Percentiles rank a stretch among this genome's conserved stretches.
Conservation (phyloP, 2,113 vertebrate species). For the Ciconia stormi region DNA sequence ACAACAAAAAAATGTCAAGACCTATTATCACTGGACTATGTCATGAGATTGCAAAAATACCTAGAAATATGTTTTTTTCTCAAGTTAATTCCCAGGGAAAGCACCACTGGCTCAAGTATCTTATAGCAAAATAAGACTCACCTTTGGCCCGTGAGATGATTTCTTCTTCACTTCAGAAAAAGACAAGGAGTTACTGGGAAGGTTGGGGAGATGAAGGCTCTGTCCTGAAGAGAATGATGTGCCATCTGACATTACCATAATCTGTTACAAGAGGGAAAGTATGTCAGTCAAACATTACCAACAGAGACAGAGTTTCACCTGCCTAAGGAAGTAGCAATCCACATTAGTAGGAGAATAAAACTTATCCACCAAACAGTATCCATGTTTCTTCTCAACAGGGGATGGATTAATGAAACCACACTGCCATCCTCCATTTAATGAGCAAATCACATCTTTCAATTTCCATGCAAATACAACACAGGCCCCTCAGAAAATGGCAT, state of each 20-base stretch:
- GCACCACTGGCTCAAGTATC: background rate
- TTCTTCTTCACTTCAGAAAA: slow-evolving; percentile 88
- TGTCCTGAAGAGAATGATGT: slow-evolving; percentile 84
- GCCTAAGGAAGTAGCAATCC: background rate
- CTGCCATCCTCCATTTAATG: background rate
- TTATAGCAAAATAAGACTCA: slow-evolving; percentile 38
- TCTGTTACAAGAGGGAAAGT: slow-evolving; percentile 63
- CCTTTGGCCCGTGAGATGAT: slow-evolving; percentile 85
- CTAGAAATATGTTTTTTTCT: background rate
- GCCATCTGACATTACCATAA: slow-evolving; percentile 90
- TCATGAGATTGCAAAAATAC: background rate
- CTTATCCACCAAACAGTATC: background rate
- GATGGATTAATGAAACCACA: background rate
- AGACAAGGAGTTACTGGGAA: slow-evolving; percentile 82
- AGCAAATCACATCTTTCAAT: background rate
- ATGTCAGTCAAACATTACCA: background rate
- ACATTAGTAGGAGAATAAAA: background rate
- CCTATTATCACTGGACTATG: background rate
- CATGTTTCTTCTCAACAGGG: background rate
- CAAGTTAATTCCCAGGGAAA: background rate
- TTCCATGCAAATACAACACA: background rate
- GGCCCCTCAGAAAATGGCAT: background rate
- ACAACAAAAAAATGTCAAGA: background rate
- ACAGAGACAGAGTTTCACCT: background rate
- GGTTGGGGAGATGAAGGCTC: slow-evolving; percentile 85